These are phyloP conservation scores for Nomada lathburiana DNA, from an alignment of 2,888 invertebrate species.

Conservation along the genomic window DNA sequence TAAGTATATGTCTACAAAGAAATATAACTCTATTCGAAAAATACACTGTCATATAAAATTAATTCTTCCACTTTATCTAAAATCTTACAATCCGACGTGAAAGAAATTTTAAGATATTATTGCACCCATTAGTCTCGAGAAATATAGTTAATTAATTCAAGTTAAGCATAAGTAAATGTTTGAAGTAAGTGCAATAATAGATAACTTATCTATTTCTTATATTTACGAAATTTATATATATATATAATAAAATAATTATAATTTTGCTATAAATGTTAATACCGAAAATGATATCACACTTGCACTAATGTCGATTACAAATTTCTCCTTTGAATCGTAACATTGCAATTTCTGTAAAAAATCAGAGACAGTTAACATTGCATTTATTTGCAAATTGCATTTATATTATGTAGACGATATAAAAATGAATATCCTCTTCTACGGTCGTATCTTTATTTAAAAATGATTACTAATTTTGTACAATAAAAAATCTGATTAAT, in stretches of 20 bases:
- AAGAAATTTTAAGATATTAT: background rate
- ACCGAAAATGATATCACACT: background rate
- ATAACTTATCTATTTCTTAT: slow-evolving; percentile 3
- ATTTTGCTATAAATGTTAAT: background rate
- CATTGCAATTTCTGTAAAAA: background rate
- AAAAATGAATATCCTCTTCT: background rate
- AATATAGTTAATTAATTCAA: slow-evolving; percentile 1
- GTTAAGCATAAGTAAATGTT: slow-evolving; percentile 1
- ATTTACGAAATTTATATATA: slow-evolving; percentile 4
- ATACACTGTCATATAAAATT: slow-evolving; percentile 10
- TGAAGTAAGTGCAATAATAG: background rate
- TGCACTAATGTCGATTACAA: background rate
- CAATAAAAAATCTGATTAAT: background rate
- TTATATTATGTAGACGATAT: background rate
- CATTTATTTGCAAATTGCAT: too few relatives aligned
- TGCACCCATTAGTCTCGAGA: background rate
- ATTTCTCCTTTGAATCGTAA: background rate
- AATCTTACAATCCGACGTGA: background rate
- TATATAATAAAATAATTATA: background rate
- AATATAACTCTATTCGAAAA: slow-evolving; percentile 33
- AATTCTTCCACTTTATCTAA: slow-evolving; percentile 24
- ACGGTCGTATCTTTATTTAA: background rate
- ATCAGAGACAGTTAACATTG: background rate
- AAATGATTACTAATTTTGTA: background rate
- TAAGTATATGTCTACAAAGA: slow-evolving; percentile 35